Evolutionary conservation across 2,113 vertebrate species (phyloP).

Genomic region (Hypomesus transpacificus): DNA sequence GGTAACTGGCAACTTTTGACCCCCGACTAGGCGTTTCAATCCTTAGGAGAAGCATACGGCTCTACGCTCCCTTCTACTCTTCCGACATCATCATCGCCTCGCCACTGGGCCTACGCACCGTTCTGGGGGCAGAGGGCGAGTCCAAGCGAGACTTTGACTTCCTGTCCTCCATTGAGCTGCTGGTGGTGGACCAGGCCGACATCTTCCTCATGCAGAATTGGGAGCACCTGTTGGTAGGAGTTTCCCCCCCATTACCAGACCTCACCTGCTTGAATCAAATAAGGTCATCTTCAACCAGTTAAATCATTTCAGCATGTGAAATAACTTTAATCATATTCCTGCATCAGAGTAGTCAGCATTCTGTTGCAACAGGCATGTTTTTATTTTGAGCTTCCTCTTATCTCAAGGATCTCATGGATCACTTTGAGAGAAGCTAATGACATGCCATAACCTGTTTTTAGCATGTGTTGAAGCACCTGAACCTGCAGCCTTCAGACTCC

Average conservation of each 20-base stretch:
- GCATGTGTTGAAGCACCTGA: constrained; percentile 90
- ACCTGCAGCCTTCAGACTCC: constrained; percentile 87
- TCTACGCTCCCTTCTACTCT: constrained; percentile 94
- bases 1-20: neutral
- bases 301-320: too few relatives aligned
- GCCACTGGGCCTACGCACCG: constrained; percentile 88
- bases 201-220: constrained; percentile 98
- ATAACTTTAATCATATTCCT: too few relatives aligned
- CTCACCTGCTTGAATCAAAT: too few relatives aligned
- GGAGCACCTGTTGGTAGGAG: constrained; percentile 90
- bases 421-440: neutral
- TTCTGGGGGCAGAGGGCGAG: constrained; percentile 88
- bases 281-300: too few relatives aligned
- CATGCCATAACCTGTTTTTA: constrained; percentile 43
- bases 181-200: constrained; percentile 92
- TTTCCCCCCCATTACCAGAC: too few relatives aligned
- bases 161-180: constrained; percentile 90
- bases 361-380: too few relatives aligned
- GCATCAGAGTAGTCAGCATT: too few relatives aligned
- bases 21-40: constrained; percentile 79
- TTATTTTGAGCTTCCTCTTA: too few relatives aligned
- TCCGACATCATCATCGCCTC: constrained; percentile 95
- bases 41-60: constrained; percentile 83
- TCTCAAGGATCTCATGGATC: too few relatives aligned
- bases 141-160: constrained; percentile 92